A percentile compares a stretch with the other conserved stretches of the same genome.
phyloP scores from a whole-genome alignment of 2,888 invertebrate species.

The Idaea aversata region DNA sequence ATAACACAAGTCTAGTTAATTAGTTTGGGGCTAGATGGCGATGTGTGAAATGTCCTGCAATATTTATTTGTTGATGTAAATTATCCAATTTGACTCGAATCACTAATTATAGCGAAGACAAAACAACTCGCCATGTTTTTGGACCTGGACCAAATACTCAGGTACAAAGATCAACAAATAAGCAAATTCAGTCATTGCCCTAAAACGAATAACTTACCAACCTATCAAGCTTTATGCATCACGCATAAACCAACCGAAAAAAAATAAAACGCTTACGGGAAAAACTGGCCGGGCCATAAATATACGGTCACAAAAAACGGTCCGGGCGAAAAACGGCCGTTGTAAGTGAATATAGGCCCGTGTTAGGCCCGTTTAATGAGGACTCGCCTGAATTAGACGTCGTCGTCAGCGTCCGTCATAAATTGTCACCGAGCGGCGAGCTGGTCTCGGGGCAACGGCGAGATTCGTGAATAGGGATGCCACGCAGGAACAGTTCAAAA shows the following conservation, averaged over 20 bases:
- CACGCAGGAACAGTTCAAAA: not conserved
- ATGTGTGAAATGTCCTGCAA: too few species aligned
- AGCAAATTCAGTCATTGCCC: not conserved
- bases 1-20: too few species aligned
- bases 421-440: slow-evolving; percentile 60
- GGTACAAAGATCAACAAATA: not conserved
- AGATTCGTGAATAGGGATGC: not conserved
- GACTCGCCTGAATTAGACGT: slow-evolving; percentile 62
- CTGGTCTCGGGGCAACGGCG: not conserved
- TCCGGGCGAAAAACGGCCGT: slow-evolving; percentile 50
- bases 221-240: not conserved
- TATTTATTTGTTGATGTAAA: too few species aligned
- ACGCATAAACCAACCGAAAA: not conserved
- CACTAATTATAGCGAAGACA: too few species aligned
- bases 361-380: slow-evolving; percentile 72
- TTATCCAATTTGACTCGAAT: too few species aligned
- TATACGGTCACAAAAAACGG: slow-evolving; percentile 32
- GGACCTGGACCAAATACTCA: too few species aligned
- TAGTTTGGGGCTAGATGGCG: too few species aligned
- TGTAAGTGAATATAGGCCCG: slow-evolving; percentile 68
- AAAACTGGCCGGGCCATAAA: slow-evolving; percentile 37
- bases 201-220: not conserved
- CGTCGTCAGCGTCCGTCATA: slow-evolving; percentile 66
- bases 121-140: too few species aligned
- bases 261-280: slow-evolving; percentile 9